A percentile compares a stretch with the other conserved stretches of the same genome.
These are phyloP conservation scores for Anniella stebbinsi DNA, from an alignment of 2,797 vertebrate species.

Conservation along the genomic window DNA sequence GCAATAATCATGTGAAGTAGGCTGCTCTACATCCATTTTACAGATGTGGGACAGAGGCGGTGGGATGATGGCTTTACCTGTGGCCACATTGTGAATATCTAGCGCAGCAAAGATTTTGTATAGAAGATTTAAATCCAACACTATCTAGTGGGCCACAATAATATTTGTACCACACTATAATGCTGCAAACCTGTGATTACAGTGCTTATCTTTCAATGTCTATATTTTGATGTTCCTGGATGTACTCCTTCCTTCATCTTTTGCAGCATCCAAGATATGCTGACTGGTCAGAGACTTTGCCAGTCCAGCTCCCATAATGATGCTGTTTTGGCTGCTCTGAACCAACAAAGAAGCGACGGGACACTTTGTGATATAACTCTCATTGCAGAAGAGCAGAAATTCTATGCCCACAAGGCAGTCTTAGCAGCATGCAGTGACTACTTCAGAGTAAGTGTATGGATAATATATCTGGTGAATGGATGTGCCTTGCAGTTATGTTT, in stretches of 20 bases:
- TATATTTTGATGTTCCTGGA: conserved; percentile 3
- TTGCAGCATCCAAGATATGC: conserved; percentile 90
- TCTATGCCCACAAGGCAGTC: conserved; percentile 95
- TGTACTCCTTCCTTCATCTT: neutral
- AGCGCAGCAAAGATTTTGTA: neutral
- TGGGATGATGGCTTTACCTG: neutral
- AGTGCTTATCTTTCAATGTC: neutral
- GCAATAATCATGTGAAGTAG: neutral
- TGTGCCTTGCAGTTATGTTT: neutral
- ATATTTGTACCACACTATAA: neutral
- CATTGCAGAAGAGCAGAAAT: conserved; percentile 96
- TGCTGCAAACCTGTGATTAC: neutral
- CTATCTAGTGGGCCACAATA: neutral
- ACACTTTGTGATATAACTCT: conserved; percentile 95
- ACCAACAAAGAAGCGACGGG: conserved; percentile 96
- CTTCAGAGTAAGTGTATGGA: conserved; percentile 89
- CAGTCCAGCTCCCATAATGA: conserved; percentile 96
- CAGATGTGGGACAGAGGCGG: neutral
- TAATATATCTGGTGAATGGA: neutral
- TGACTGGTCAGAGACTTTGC: conserved; percentile 97
- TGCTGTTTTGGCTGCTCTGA: conserved; percentile 92
- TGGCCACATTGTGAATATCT: neutral
- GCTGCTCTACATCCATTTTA: neutral
- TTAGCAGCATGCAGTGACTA: conserved; percentile 98
- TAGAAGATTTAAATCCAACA: neutral